Evolutionary conservation across 2,888 invertebrate species (phyloP).

Genomic region (Athalia cordata): DNA sequence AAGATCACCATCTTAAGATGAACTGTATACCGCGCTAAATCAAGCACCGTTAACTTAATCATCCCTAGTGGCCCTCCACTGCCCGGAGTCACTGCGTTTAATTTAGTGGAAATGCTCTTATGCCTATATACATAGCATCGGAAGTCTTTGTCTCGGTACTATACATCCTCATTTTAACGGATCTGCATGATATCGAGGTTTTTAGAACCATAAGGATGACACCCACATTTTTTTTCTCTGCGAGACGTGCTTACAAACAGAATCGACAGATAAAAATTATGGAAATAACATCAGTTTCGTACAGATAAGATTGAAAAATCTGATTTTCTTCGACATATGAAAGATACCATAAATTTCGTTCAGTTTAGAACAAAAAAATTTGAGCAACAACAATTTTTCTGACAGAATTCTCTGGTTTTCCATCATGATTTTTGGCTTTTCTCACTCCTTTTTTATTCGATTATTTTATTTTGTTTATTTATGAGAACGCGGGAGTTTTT

Average conservation of each 20-base stretch:
- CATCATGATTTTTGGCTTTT: background rate
- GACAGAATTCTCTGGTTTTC: too few relatives aligned
- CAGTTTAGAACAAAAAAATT: too few relatives aligned
- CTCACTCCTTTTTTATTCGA: background rate
- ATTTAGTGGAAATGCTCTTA: conserved; percentile 50
- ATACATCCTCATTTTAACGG: conserved; percentile 1
- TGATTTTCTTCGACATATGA: too few relatives aligned
- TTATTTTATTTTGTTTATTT: background rate
- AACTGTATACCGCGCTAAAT: conserved; percentile 51
- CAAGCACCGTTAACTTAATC: conserved; percentile 58
- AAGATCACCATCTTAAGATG: conserved; percentile 50
- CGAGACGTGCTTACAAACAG: too few relatives aligned
- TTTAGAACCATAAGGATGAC: too few relatives aligned
- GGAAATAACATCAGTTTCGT: too few relatives aligned
- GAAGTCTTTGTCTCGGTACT: background rate
- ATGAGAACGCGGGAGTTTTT: background rate
- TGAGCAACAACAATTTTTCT: too few relatives aligned
- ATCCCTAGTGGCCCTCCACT: conserved; percentile 44
- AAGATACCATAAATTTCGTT: too few relatives aligned
- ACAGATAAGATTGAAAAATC: too few relatives aligned
- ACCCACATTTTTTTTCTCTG: too few relatives aligned
- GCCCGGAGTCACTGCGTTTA: conserved; percentile 49
- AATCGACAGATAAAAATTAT: too few relatives aligned
- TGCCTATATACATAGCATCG: background rate
- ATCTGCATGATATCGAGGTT: conserved; percentile 6